phyloP scores from a whole-genome alignment of 2,113 vertebrate species.

The Sigmodon hispidus region DNA sequence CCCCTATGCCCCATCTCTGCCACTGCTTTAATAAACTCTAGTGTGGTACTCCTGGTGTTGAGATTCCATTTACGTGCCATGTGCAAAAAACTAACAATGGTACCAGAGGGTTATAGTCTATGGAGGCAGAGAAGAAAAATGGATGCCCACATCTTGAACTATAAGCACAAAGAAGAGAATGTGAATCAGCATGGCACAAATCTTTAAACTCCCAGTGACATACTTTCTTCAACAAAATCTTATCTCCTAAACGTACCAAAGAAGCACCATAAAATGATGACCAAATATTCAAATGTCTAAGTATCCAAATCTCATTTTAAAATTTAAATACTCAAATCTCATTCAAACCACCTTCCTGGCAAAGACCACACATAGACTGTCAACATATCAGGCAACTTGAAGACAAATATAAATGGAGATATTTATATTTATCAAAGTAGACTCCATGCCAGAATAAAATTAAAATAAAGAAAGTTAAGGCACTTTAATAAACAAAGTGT shows the following conservation, averaged over 20 bases:
- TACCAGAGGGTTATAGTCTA: not conserved
- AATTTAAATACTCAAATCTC: not conserved
- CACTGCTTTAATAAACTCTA: no score
- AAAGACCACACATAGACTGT: not conserved
- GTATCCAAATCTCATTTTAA: not conserved
- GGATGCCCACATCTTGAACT: not conserved
- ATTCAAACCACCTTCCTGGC: not conserved
- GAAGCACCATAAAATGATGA: not conserved
- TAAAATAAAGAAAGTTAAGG: not conserved
- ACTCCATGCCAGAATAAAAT: not conserved
- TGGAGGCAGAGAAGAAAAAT: not conserved
- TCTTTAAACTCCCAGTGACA: not conserved
- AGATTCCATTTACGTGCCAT: no score
- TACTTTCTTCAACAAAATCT: not conserved
- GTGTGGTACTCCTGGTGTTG: no score
- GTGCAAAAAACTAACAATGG: no score
- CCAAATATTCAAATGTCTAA: not conserved
- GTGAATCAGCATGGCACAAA: not conserved
- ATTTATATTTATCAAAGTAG: not conserved
- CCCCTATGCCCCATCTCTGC: no score
- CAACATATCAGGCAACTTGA: not conserved
- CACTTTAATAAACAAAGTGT: not conserved
- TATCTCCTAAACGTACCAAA: not conserved
- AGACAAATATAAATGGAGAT: not conserved
- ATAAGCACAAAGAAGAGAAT: not conserved